Percentiles rank a stretch among this genome's conserved stretches.
phyloP scores from a whole-genome alignment of 2,888 invertebrate genomes.

The Amphimallon solstitiale region DNA sequence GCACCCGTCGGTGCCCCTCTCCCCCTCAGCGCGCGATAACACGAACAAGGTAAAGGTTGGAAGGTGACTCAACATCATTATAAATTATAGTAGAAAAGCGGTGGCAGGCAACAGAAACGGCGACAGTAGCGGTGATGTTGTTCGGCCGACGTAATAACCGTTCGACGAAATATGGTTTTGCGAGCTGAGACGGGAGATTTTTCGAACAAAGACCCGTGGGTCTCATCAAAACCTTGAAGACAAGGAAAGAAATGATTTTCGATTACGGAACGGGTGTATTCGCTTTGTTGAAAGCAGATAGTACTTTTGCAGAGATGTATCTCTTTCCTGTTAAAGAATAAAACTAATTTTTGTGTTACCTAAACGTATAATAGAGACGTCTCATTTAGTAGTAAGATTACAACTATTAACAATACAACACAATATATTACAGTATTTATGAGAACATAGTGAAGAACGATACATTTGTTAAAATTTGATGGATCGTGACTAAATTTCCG shows the following conservation, averaged over 20 bases:
- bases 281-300: slow-evolving; percentile 2
- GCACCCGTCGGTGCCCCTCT: slow-evolving; percentile 43
- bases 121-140: slow-evolving; percentile 20
- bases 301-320: background rate
- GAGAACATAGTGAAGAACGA: no score
- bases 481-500: no score
- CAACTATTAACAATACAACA: no score
- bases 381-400: no score
- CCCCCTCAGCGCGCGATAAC: slow-evolving; percentile 43
- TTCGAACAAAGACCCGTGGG: slow-evolving; percentile 20
- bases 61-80: slow-evolving; percentile 42
- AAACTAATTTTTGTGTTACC: no score
- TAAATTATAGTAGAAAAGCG: slow-evolving; percentile 32
- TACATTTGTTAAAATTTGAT: no score
- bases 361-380: no score
- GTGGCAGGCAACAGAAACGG: slow-evolving; percentile 29
- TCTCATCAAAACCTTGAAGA: slow-evolving; percentile 15
- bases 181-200: slow-evolving; percentile 9
- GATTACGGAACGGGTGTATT: slow-evolving; percentile 9
- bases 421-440: no score
- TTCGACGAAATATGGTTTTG: slow-evolving; percentile 30
- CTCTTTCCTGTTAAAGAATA: background rate
- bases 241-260: slow-evolving; percentile 19
- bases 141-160: slow-evolving; percentile 27
- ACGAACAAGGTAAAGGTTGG: slow-evolving; percentile 44